phyloP scores from a whole-genome alignment of 2,888 invertebrate genomes.

The Drepanosiphum platanoidis region DNA sequence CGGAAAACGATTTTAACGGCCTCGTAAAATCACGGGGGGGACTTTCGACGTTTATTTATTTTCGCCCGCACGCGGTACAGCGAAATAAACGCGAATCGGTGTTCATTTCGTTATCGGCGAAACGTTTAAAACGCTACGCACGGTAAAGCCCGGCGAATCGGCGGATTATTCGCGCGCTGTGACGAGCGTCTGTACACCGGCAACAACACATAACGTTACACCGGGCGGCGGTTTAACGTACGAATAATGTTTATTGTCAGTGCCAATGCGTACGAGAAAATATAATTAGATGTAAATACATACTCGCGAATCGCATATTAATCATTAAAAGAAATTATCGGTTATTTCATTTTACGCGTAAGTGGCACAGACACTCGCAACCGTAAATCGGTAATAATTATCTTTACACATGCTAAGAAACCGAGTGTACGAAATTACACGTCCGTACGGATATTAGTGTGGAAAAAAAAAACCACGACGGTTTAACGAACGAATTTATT shows the following conservation, averaged over 20 bases:
- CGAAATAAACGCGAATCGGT: neutral
- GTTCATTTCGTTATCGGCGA: neutral
- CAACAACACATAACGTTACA: no score
- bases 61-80: neutral
- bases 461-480: neutral
- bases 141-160: neutral
- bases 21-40: neutral
- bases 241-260: neutral
- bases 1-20: constrained; percentile 21
- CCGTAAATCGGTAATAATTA: neutral
- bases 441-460: no score
- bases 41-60: constrained; percentile 28
- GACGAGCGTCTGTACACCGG: no score
- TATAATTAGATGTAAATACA: neutral
- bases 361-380: constrained; percentile 15
- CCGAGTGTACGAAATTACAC: no score
- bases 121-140: neutral
- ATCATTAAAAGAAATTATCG: constrained; percentile 5
- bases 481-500: no score
- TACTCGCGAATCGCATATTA: neutral
- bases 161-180: no score
- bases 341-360: constrained; percentile 1
- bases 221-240: no score
- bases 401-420: neutral
- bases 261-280: neutral